Conservation (phyloP, 2,797 vertebrate genomes). For the Manis crassicaudata region DNA sequence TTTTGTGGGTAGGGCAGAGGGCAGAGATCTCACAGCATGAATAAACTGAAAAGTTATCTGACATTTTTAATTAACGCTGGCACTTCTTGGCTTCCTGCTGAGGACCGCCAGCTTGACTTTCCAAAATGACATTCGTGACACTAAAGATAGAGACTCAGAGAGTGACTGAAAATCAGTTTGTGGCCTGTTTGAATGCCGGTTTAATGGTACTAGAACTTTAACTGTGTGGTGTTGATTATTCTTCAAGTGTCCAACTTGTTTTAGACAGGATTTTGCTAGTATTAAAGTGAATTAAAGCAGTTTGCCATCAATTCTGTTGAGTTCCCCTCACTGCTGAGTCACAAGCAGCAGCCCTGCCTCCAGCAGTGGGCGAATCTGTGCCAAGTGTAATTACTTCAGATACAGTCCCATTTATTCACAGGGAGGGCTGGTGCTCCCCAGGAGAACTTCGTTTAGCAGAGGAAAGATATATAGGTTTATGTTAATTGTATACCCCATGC, state of each 20-base stretch:
- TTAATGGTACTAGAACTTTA: constrained; percentile 54
- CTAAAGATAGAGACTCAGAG: constrained; percentile 41
- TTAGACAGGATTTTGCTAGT: constrained; percentile 48
- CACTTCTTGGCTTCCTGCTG: constrained; percentile 42
- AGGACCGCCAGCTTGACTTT: constrained; percentile 43
- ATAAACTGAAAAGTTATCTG: constrained; percentile 45
- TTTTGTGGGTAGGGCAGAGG: not conserved
- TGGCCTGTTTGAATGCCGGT: constrained; percentile 48
- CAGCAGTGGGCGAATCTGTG: constrained; percentile 66
- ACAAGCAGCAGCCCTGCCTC: constrained; percentile 48
- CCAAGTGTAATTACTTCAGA: constrained; percentile 70
- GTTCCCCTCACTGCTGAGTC: constrained; percentile 40
- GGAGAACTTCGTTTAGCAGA: constrained; percentile 48
- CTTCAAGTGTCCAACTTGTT: constrained; percentile 66
- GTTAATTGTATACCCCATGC: constrained; percentile 38
- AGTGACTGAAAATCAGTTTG: constrained; percentile 50
- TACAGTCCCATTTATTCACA: constrained; percentile 58
- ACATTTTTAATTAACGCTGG: constrained; percentile 64
- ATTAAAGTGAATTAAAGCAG: constrained; percentile 70
- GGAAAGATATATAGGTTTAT: constrained; percentile 58
- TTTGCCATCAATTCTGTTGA: constrained; percentile 47
- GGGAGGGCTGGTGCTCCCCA: constrained; percentile 38
- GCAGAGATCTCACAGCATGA: constrained; percentile 4
- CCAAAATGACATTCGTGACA: constrained; percentile 68
- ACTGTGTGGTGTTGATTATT: constrained; percentile 63